Percentiles rank a stretch among this genome's conserved stretches.
These are phyloP conservation scores for Catharus ustulatus DNA, from an alignment of 2,797 vertebrate genomes.

Conservation along the genomic window DNA sequence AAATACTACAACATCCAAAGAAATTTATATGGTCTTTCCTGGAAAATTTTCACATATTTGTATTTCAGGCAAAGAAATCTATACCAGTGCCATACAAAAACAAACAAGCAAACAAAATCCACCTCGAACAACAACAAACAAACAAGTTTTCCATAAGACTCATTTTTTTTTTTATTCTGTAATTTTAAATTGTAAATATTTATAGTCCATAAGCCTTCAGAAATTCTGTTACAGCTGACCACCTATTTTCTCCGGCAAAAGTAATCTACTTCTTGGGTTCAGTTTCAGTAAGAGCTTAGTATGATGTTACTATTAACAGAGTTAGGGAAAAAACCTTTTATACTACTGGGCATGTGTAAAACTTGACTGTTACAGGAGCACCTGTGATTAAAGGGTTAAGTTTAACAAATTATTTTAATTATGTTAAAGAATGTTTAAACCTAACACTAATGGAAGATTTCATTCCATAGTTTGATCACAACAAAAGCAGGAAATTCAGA, in stretches of 20 bases:
- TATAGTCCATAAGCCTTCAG: neutral
- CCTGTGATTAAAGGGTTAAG: neutral
- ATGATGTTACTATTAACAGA: neutral
- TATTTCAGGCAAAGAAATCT: neutral
- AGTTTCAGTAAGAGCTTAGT: neutral
- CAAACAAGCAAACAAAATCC: neutral
- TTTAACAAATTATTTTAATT: constrained; percentile 35
- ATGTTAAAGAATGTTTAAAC: neutral
- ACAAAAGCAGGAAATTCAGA: constrained; percentile 43
- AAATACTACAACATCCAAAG: neutral
- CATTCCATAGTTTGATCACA: constrained; percentile 1
- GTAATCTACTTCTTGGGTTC: neutral
- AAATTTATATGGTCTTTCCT: neutral
- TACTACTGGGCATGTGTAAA: neutral
- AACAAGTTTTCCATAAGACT: neutral
- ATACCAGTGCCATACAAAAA: neutral
- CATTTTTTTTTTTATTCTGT: neutral
- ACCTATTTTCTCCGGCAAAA: neutral
- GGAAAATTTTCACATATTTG: neutral
- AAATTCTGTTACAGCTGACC: neutral
- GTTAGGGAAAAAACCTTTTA: neutral
- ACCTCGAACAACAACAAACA: neutral
- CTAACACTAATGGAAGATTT: constrained; percentile 4
- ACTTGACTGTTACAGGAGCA: neutral
- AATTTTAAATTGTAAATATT: neutral